These are phyloP conservation scores for Hypotaenidia philippensis DNA, from an alignment of 2,797 vertebrate species.

Conservation along the genomic window DNA sequence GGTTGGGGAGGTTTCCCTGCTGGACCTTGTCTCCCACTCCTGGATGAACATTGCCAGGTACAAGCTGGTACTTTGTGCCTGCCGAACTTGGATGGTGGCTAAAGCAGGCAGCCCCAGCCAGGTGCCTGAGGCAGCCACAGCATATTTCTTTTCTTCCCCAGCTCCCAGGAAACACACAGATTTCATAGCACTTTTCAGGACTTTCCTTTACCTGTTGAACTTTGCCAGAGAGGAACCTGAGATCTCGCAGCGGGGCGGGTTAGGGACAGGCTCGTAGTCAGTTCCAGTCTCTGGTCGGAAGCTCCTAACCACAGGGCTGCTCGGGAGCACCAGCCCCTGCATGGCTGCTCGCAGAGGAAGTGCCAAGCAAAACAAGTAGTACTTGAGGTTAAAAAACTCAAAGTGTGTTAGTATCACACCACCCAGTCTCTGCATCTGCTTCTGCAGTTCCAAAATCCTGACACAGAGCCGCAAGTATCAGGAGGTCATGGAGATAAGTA, in stretches of 20 bases:
- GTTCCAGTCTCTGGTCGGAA: not conserved
- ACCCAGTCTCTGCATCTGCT: conserved; percentile 2
- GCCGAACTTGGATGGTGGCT: rapidly evolving
- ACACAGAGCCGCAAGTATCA: not conserved
- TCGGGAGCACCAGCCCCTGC: not conserved
- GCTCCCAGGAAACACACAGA: not conserved
- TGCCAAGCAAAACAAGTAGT: conserved; percentile 54
- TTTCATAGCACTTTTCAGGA: not conserved
- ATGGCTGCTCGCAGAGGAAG: rapidly evolving
- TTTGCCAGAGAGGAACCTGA: not conserved
- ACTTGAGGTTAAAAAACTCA: conserved; percentile 25
- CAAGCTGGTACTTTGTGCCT: not conserved
- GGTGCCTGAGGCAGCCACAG: not conserved
- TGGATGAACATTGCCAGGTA: not conserved
- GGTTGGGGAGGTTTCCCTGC: not conserved
- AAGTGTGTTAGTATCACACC: not conserved
- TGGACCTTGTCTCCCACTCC: not conserved
- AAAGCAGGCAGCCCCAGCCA: not conserved
- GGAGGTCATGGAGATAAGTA: not conserved
- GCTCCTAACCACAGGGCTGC: not conserved
- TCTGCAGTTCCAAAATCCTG: not conserved
- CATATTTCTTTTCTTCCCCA: not conserved
- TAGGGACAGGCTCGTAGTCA: not conserved
- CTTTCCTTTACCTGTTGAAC: not conserved
- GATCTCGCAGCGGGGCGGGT: rapidly evolving